Percentiles rank a stretch among this genome's conserved stretches.
Evolutionary conservation across 2,888 invertebrate genomes (phyloP).

Genomic region (Priocnemis perturbator): DNA sequence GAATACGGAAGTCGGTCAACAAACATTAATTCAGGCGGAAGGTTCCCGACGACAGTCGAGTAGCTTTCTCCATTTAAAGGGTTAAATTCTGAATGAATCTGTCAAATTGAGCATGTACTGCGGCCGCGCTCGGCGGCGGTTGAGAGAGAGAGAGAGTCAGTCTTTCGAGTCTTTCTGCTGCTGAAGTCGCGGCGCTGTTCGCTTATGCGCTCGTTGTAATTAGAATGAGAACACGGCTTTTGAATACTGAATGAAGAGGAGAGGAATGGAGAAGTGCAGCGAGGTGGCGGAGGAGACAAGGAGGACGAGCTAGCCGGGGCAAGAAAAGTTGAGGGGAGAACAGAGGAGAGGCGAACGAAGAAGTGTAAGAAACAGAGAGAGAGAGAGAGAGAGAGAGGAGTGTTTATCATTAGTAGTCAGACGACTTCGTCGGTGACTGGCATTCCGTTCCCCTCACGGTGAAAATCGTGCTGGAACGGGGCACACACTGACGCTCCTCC

Average conservation of each 20-base stretch:
- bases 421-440: constrained; percentile 47
- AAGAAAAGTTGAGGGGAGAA: constrained; percentile 23
- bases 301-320: constrained; percentile 8
- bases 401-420: constrained; percentile 52
- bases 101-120: constrained; percentile 35
- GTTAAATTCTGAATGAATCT: constrained; percentile 33
- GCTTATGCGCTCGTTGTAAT: constrained; percentile 42
- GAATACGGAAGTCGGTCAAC: too few species aligned
- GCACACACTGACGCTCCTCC: constrained; percentile 18
- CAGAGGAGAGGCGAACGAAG: constrained; percentile 17
- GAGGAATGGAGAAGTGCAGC: neutral
- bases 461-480: constrained; percentile 41
- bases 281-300: constrained; percentile 6
- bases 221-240: constrained; percentile 48
- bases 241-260: constrained; percentile 42
- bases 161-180: neutral
- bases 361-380: constrained; percentile 13
- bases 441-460: constrained; percentile 45
- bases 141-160: neutral
- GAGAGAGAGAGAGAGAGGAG: constrained; percentile 21
- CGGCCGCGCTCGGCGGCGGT: neutral
- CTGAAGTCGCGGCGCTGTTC: constrained; percentile 20
- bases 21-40: too few species aligned
- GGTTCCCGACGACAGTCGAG: too few species aligned
- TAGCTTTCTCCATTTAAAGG: too few species aligned